These are phyloP conservation scores for Embiotoca jacksoni DNA, from an alignment of 2,113 vertebrate species.

Conservation along the genomic window DNA sequence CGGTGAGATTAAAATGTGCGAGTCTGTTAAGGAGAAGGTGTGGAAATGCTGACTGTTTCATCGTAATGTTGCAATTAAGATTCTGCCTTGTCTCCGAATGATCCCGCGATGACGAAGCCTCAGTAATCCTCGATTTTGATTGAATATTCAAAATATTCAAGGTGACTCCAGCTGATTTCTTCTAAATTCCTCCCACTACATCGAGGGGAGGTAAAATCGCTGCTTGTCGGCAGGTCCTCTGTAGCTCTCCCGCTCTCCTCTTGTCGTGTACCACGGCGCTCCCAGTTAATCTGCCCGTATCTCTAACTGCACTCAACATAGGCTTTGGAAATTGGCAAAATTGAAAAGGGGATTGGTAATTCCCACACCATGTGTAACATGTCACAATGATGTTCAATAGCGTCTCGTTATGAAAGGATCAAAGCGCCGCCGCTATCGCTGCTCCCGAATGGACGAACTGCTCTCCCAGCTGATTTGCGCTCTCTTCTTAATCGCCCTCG, in stretches of 20 bases:
- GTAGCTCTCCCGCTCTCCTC: conserved; percentile 11
- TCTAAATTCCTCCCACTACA: background rate
- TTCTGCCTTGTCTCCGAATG: background rate
- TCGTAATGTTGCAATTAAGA: background rate
- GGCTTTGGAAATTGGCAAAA: conserved; percentile 52
- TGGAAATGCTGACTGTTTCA: conserved; percentile 13
- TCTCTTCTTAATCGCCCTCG: conserved; percentile 54
- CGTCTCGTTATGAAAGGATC: conserved; percentile 61
- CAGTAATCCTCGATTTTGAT: conserved; percentile 9
- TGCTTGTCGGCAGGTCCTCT: conserved; percentile 29
- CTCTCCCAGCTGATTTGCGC: conserved; percentile 32
- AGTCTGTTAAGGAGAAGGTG: background rate
- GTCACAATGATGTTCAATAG: conserved; percentile 59
- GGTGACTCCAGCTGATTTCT: background rate
- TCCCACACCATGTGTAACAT: conserved; percentile 52
- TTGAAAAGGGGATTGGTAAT: conserved; percentile 58
- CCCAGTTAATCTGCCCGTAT: conserved; percentile 40
- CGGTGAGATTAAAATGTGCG: background rate
- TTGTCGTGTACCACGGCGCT: conserved; percentile 30
- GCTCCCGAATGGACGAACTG: conserved; percentile 47
- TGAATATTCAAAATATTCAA: conserved; percentile 37
- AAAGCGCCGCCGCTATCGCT: conserved; percentile 34
- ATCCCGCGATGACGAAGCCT: conserved; percentile 1
- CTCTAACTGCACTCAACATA: conserved; percentile 29
- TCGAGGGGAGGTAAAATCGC: conserved; percentile 11